These are phyloP conservation scores for Scyliorhinus canicula DNA, from an alignment of 2,797 vertebrate species.

Conservation along the genomic window DNA sequence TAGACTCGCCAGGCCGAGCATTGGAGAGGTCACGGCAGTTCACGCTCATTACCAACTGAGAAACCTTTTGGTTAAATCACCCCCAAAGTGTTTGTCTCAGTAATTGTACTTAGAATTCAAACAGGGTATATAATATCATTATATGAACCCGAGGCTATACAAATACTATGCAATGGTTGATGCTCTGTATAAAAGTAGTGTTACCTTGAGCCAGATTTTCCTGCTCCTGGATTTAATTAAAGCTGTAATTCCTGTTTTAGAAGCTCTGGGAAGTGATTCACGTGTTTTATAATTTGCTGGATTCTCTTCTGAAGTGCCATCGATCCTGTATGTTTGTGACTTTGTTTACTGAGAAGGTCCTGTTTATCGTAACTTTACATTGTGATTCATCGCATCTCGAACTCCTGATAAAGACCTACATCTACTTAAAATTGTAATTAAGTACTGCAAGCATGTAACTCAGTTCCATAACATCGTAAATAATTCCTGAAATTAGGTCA, in stretches of 20 bases:
- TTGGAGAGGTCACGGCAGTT: no score
- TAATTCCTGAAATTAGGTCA: neutral
- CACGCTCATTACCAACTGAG: no score
- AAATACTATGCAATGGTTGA: neutral
- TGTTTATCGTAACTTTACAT: neutral
- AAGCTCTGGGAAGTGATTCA: constrained; percentile 52
- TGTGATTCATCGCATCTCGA: neutral
- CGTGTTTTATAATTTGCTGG: constrained; percentile 45
- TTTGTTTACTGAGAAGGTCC: neutral
- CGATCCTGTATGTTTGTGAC: constrained; percentile 44
- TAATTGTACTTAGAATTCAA: constrained; percentile 4
- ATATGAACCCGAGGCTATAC: neutral
- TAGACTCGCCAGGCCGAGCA: no score
- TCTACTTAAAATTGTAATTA: neutral
- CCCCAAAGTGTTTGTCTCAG: no score
- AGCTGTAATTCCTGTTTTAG: constrained; percentile 53
- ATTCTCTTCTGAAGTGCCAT: constrained; percentile 48
- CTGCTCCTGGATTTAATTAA: constrained; percentile 57
- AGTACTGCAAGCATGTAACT: neutral
- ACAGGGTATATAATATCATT: constrained; percentile 23
- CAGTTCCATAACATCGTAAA: constrained; percentile 13
- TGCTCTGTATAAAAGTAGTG: neutral
- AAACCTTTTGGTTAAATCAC: no score
- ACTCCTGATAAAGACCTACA: neutral
- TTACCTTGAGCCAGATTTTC: constrained; percentile 39